phyloP scores from a whole-genome alignment of 35 echinoderm and acorn worm species.

The Ophioderma brevispina region DNA sequence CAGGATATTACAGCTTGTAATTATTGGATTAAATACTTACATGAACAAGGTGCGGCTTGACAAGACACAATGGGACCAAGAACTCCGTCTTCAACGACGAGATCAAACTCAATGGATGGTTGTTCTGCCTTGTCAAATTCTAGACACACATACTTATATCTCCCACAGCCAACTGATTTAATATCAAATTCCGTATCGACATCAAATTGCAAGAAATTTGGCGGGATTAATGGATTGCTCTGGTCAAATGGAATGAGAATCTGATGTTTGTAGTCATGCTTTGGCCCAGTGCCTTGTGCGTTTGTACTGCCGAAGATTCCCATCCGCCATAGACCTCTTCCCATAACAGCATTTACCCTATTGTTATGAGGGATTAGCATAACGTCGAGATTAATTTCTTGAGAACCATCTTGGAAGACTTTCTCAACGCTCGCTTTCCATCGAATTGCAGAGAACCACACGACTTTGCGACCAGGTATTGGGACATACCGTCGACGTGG shows the following conservation, averaged over 20 bases:
- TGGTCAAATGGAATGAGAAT: background rate
- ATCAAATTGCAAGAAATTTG: background rate
- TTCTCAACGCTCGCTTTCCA: background rate
- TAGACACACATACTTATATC: background rate
- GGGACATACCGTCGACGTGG: background rate
- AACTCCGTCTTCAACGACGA: background rate
- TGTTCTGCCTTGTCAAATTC: background rate
- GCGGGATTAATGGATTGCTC: background rate
- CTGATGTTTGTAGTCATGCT: background rate
- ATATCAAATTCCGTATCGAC: background rate
- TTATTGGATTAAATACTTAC: background rate
- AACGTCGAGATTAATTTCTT: background rate
- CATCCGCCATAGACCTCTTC: background rate
- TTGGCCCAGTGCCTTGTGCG: background rate
- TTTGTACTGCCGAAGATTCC: background rate
- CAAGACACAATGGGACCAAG: background rate
- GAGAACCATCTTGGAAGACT: background rate
- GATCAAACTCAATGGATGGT: background rate
- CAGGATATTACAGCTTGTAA: no score
- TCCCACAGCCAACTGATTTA: background rate
- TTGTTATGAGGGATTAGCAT: background rate
- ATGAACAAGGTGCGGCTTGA: background rate
- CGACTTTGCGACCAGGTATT: background rate
- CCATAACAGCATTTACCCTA: background rate
- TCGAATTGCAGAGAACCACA: background rate